Evolutionary conservation across 2,888 invertebrate genomes (phyloP).

Genomic region (Hirtodrosophila alboralis): DNA sequence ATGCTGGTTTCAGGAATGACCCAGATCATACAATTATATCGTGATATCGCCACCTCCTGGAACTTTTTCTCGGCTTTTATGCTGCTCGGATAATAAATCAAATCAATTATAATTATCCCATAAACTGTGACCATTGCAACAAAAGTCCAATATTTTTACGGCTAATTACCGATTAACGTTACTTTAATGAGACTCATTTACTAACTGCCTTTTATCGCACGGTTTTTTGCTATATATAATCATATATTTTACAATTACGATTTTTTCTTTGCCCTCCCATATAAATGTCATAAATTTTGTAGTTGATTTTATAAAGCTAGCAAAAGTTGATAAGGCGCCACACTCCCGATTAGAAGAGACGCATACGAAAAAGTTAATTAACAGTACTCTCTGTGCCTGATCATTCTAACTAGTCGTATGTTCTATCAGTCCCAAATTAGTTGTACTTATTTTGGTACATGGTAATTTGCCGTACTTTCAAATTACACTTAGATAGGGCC

Average conservation of each 20-base stretch:
- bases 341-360: constrained; percentile 42
- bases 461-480: constrained; percentile 9
- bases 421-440: too few relatives aligned
- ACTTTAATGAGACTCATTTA: constrained; percentile 51
- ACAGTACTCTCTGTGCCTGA: constrained; percentile 8
- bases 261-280: constrained; percentile 25
- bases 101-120: constrained; percentile 28
- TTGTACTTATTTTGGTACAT: constrained; percentile 1
- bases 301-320: constrained; percentile 62
- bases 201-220: constrained; percentile 48
- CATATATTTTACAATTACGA: constrained; percentile 53
- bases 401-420: background rate
- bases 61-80: constrained; percentile 11
- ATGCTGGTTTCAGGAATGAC: background rate
- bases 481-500: background rate
- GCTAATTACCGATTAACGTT: constrained; percentile 62
- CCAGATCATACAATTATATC: constrained; percentile 16
- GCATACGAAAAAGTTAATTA: constrained; percentile 23
- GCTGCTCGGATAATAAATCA: constrained; percentile 35
- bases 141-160: constrained; percentile 22
- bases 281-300: constrained; percentile 56
- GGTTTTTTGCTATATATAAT: constrained; percentile 22
- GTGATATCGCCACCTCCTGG: constrained; percentile 13
- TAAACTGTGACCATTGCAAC: constrained; percentile 22
- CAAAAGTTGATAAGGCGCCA: constrained; percentile 46